Base-by-base conservation (phyloP, 2,888 invertebrate species). In the Trissoscelio sp. region DNA sequence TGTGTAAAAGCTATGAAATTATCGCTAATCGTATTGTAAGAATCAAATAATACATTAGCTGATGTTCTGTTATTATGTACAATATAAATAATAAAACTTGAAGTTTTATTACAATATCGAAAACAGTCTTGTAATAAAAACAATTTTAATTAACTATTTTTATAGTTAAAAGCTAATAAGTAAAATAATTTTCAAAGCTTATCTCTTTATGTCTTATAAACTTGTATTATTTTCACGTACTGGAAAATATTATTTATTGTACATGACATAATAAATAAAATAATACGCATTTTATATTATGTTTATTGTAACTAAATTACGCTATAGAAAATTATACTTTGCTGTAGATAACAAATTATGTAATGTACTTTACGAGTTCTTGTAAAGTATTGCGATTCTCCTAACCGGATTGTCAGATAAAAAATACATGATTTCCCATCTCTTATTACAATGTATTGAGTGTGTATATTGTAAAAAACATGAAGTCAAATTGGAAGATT, bases 401-500 rank as follows among this genome's bases (percentile, higher is more conserved):
- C 37, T 66, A 74, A 74, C 64, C 66, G 74, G 66, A 74, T 74
- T 60, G 74, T 39, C 57, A 28, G 66, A 74, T 74, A 74, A 74
- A 74, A 74, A 64, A 74, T 74, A 57, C 74, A 74, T 31, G 64
- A 55, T 74, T 74, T 74, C 51, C 48, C 48, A 66, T 74, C 74
- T 74, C 46, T 66, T 74, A 74, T 74, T 74, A 74, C 57, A 57
- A 48, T 48, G 57, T 74, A 74, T 48, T 57, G 55, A 74, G n/a
- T 57, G 66, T 66, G 66, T 46, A 12, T 34, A 48, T 39, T 64
- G 57, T 24, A 64, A 64, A 62, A 74, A 55, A 37, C 57, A 28
- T 74, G 60, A 39, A 60, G 37, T 53, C 51, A 51, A 60, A 72
- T 72, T 70, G 34, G 53, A 39, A 44, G 28, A 55, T 18, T 44